phyloP scores from a whole-genome alignment of 2,888 invertebrate species.

The Melipona beecheii region DNA sequence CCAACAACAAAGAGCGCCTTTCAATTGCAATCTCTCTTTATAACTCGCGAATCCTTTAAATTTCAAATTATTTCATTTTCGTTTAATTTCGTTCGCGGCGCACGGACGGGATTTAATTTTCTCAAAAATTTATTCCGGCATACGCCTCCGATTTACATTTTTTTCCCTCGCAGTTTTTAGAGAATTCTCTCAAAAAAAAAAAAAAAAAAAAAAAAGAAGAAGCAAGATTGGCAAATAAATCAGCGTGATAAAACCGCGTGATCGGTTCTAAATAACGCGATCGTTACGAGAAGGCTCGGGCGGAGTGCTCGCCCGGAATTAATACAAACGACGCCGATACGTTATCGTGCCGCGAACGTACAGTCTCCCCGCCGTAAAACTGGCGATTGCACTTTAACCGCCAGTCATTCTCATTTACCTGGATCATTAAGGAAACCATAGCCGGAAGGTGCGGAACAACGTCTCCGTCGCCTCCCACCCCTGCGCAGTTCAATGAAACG shows the following conservation, averaged over 20 bases:
- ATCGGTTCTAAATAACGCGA: constrained; percentile 33
- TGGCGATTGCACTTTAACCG: constrained; percentile 76
- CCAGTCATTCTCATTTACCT: constrained; percentile 76
- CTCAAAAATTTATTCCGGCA: too few relatives aligned
- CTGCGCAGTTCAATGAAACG: constrained; percentile 44
- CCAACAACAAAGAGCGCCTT: too few relatives aligned
- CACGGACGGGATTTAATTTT: too few relatives aligned
- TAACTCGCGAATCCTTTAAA: too few relatives aligned
- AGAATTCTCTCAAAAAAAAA: neutral
- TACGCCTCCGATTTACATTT: neutral
- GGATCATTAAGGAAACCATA: constrained; percentile 71
- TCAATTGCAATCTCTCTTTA: too few relatives aligned
- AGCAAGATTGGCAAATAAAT: constrained; percentile 20
- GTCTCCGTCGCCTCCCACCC: constrained; percentile 23
- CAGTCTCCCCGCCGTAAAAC: constrained; percentile 71
- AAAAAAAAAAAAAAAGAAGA: too few relatives aligned
- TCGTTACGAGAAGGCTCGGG: constrained; percentile 23
- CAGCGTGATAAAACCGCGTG: constrained; percentile 26
- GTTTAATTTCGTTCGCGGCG: too few relatives aligned
- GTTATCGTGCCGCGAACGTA: constrained; percentile 73
- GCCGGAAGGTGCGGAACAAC: constrained; percentile 40
- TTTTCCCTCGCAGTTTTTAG: neutral
- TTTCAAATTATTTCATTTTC: too few relatives aligned
- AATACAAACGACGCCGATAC: constrained; percentile 70
- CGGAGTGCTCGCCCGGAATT: constrained; percentile 37